Evolutionary conservation across 2,888 invertebrate genomes (phyloP).

Genomic region (Vesta saturnalis): DNA sequence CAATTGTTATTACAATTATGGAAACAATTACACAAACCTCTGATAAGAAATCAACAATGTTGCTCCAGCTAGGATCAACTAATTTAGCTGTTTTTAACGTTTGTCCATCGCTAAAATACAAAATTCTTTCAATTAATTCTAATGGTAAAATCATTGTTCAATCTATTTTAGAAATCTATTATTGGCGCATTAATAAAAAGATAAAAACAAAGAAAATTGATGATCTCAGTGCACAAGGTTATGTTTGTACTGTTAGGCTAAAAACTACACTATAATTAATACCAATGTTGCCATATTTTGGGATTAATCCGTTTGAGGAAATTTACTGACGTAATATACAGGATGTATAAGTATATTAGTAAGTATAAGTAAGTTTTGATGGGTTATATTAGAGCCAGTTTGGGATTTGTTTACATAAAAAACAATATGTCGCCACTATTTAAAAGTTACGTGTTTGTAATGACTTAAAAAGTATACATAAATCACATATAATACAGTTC

Average conservation of each 20-base stretch:
- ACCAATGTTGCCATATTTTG: too few species aligned
- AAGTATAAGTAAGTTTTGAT: too few species aligned
- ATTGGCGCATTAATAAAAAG: constrained; percentile 8
- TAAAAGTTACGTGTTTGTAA: too few species aligned
- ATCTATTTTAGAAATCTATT: constrained; percentile 12
- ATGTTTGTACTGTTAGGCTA: not conserved
- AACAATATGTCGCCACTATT: too few species aligned
- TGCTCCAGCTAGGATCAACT: constrained; percentile 50
- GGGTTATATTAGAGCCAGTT: too few species aligned
- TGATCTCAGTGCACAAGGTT: not conserved
- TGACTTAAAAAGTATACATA: too few species aligned
- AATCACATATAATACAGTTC: too few species aligned
- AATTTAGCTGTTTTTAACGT: constrained; percentile 54
- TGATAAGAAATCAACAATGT: constrained; percentile 55
- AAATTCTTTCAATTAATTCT: constrained; percentile 58
- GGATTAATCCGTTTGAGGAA: too few species aligned
- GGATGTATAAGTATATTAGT: too few species aligned
- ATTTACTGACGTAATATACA: too few species aligned
- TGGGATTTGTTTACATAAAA: too few species aligned
- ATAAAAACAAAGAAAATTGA: not conserved
- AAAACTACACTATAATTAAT: too few species aligned
- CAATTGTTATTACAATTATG: not conserved
- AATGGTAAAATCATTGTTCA: constrained; percentile 51
- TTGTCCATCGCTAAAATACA: constrained; percentile 57
- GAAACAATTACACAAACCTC: constrained; percentile 48